Base-by-base conservation (phyloP, 2,113 vertebrate genomes). In the Gambusia affinis region DNA sequence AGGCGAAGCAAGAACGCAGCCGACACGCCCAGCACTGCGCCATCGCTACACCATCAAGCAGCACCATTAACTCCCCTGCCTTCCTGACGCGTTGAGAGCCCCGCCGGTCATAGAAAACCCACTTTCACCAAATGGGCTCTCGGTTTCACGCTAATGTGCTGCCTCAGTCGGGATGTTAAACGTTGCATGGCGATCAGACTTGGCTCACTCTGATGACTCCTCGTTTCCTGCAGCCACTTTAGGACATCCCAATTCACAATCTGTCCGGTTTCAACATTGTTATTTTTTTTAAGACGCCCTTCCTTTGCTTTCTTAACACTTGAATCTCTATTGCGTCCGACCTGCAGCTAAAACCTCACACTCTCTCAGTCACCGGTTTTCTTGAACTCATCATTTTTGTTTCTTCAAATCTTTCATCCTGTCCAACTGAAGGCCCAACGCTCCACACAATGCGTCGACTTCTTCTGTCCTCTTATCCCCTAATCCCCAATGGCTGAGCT, bases 401-500 rank as follows among this genome's bases (percentile, higher is more conserved):
- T 61, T 77, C 65, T 75, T n/a, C n/a, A 57, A 79, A 61, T 39
- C 63, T 29, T 42, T 64, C 64, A 51, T 39, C 14, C 62, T 1
- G 35, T 60, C 10, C 2, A 29, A 78, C 67, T 35, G 22, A 33
- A 73, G 62, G 30, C 7, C 31, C 60, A 15, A 30, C 70, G 35
- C 61, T 37, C 64, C 24, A 42, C 66, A 83, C 72, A 80, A 67
- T n/a, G 11, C 64, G n/a, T 10, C 0, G 22, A 67, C 81, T 73
- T 68, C 33, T 54, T 72, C 8, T 65, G 64, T 24, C 60, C 61
- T 74, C 79, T 29, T 60, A 64, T 76, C 70, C 51, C 69, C 63
- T 87, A 85, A 89, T 22, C 85, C 84, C 85, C 42, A 39, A 70
- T 35, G 22, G 64, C 87, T 60, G 81, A 86, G 84, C 84, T 70